Evolutionary conservation across 2,797 vertebrate genomes (phyloP), one percentile per base, ranked within the genome.

Genomic region (Anomalospiza imberbis): DNA sequence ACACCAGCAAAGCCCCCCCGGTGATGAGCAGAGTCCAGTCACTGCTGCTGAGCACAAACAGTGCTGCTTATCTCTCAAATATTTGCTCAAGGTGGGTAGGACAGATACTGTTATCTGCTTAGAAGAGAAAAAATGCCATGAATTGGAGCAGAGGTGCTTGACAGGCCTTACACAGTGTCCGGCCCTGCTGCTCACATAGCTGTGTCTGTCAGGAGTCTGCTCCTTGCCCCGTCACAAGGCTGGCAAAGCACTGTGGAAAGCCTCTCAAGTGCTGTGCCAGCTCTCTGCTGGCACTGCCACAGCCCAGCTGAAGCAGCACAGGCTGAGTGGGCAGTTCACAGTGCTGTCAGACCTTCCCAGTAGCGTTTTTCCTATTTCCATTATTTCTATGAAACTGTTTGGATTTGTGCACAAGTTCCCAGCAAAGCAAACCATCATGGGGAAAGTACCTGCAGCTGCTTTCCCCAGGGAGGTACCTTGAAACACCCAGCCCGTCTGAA

Each of bases 111-210:
- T 58, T 87, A 88, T 62, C 95, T 81, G 58, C 71, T 17, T 53
- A 73, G 67, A 44, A 55, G 40, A 60, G 57, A 61, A 89, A 92
- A 92, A 93, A 77, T 48, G 81, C 84, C 87, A 77, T 29, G 50
- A 92, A 88, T 13, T 71, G 79, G 72, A 92, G 88, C 73, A 94
- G 58, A 94, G 82, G 79, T 91, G 68, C 78, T 74, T 32, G 32
- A 80, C n/a, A 50, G 1, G 1, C 54, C 50, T 50, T 38, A 16
- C 34, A 1, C 32, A 7, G 13, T 22, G 61, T 32, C 48, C 53
- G 68, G 61, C 53, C 40, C 51, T 17, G 78, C 91, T 67, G 67
- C 47, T 67, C 1, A 0, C 3, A 9, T 0, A 51, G 38, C 78
- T 67, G 3, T 12, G 34, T 12, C 48, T 9, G 21, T 25, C 45